These are phyloP conservation scores for Ophioninae sp. DNA, from an alignment of 2,888 invertebrate genomes.

Conservation along the genomic window DNA sequence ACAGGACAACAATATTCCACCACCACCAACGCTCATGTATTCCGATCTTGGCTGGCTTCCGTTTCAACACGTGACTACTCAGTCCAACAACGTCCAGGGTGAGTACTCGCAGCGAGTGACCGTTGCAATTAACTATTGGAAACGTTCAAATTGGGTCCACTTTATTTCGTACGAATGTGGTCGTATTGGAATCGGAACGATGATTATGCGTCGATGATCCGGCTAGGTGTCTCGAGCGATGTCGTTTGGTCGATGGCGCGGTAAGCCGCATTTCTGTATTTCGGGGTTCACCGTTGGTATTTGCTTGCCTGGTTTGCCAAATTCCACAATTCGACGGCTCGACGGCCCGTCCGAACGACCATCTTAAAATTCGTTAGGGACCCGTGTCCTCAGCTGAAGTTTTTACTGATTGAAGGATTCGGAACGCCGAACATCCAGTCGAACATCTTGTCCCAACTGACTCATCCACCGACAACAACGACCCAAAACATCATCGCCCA, in stretches of 20 bases:
- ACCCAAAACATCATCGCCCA: constrained; percentile 80
- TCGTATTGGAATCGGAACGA: background rate
- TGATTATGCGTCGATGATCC: no score
- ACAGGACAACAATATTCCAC: constrained; percentile 82
- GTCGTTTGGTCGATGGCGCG: background rate
- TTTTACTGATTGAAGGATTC: constrained; percentile 68
- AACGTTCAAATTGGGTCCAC: background rate
- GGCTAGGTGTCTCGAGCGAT: background rate
- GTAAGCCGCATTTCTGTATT: background rate
- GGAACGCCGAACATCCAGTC: constrained; percentile 79
- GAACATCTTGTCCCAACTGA: constrained; percentile 77
- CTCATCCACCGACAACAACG: constrained; percentile 75
- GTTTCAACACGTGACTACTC: constrained; percentile 73
- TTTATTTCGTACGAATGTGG: background rate
- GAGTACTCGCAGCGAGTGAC: constrained; percentile 7
- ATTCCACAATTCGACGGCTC: background rate
- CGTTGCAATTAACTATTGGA: background rate
- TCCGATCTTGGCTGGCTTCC: constrained; percentile 83
- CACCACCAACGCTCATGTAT: constrained; percentile 82
- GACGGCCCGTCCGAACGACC: background rate
- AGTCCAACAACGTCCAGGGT: constrained; percentile 75
- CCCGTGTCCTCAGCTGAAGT: background rate
- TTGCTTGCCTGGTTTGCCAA: no score
- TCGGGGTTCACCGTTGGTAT: no score
- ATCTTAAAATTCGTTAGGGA: background rate